Conservation (phyloP, 2,113 vertebrate genomes). For the Arizona elegans region DNA sequence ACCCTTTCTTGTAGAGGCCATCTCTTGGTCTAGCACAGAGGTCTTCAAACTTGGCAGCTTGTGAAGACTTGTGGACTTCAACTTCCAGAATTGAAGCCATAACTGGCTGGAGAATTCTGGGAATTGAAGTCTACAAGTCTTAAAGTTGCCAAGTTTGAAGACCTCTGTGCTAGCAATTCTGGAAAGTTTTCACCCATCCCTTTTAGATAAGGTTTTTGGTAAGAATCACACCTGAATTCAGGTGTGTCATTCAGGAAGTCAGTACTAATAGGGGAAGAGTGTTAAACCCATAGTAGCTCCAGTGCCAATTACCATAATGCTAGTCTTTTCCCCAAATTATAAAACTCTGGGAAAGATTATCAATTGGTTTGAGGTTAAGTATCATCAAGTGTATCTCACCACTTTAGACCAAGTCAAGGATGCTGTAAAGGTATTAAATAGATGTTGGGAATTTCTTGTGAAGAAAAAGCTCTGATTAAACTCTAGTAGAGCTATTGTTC, state of each 20-base stretch:
- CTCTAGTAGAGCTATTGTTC: background rate
- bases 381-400: too few species aligned
- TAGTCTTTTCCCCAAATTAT: background rate
- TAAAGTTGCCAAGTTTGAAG: too few species aligned
- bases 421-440: background rate
- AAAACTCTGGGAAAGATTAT: background rate
- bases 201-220: background rate
- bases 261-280: background rate
- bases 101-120: too few species aligned
- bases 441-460: background rate
- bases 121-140: too few species aligned
- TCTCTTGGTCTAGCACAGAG: background rate
- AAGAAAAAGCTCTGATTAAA: background rate
- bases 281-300: background rate
- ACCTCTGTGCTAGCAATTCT: background rate
- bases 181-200: background rate
- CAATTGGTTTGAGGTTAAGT: background rate
- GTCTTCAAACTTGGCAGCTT: too few species aligned
- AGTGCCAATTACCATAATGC: background rate
- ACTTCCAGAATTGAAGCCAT: too few species aligned
- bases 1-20: background rate
- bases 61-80: too few species aligned
- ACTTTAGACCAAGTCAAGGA: background rate
- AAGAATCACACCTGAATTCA: background rate
- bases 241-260: too few species aligned